Percentiles rank a stretch among this genome's conserved stretches.
phyloP scores from a whole-genome alignment of 2,888 invertebrate species.

The Pristionchus japonicus region DNA sequence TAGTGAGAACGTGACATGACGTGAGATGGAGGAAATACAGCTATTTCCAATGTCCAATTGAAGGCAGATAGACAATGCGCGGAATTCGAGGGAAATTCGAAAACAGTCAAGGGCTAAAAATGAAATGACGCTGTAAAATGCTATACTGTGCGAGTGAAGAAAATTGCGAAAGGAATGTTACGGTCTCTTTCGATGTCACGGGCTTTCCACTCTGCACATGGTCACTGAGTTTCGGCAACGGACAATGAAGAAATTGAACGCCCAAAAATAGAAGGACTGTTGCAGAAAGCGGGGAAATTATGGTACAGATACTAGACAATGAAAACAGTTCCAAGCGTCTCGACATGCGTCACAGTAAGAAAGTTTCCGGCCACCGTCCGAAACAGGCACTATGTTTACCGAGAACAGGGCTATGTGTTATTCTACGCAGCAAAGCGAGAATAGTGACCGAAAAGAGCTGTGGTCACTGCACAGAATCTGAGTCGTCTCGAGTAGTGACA shows the following conservation, averaged over 20 bases:
- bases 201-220: too few species aligned
- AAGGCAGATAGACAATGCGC: neutral
- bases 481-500: neutral
- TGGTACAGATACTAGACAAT: too few species aligned
- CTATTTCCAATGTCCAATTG: constrained; percentile 5
- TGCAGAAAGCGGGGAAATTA: too few species aligned
- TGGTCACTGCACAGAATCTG: neutral
- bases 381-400: neutral
- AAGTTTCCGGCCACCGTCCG: neutral
- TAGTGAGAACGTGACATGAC: neutral
- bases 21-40: neutral
- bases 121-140: neutral
- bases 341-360: neutral
- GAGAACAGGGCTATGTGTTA: neutral
- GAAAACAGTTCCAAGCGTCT: too few species aligned
- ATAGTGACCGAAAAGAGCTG: neutral
- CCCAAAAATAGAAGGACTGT: too few species aligned
- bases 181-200: neutral
- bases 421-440: neutral
- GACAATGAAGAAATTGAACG: neutral
- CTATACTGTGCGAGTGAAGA: neutral
- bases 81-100: neutral
- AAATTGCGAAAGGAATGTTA: neutral
- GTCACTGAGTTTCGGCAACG: neutral
- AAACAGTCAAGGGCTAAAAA: constrained; percentile 17